Percentiles rank a stretch among this genome's conserved stretches.
Conservation (phyloP, 64 coral and sea anemone species). For the Pocillopora verrucosa region DNA sequence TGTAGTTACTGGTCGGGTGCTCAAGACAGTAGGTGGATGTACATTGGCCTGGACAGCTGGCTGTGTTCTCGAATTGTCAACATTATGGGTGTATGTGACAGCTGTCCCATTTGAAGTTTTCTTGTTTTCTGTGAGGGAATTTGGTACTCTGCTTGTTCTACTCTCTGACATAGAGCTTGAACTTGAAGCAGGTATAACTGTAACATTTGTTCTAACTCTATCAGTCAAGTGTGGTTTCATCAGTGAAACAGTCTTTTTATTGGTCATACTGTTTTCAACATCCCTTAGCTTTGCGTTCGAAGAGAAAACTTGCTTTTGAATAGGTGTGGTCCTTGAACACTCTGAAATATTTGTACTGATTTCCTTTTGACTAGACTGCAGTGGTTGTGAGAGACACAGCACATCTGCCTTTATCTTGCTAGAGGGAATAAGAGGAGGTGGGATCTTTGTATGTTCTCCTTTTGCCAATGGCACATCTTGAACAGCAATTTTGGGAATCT, state of each 20-base stretch:
- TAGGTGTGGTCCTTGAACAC: slow-evolving; percentile 22
- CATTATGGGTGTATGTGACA: not conserved
- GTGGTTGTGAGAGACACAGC: not conserved
- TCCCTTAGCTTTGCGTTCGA: not conserved
- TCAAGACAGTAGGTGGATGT: not conserved
- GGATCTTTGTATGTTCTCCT: slow-evolving; percentile 2
- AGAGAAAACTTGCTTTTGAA: not conserved
- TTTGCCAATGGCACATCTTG: not conserved
- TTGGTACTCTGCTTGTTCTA: not conserved
- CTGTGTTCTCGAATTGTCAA: not conserved
- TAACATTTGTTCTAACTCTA: not conserved
- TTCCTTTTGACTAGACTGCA: slow-evolving; percentile 14
- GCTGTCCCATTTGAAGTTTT: not conserved
- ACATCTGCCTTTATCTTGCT: not conserved
- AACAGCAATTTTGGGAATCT: not conserved
- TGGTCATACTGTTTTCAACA: not conserved
- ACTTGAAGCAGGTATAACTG: not conserved
- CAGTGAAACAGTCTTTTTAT: not conserved
- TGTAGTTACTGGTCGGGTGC: slow-evolving; percentile 11
- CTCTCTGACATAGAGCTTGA: not conserved
- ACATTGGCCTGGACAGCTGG: not conserved
- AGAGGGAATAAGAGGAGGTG: slow-evolving; percentile 53
- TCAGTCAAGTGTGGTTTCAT: not conserved
- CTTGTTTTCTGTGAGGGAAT: not conserved
- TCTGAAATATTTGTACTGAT: not conserved